Evolutionary conservation across 2,797 vertebrate genomes (phyloP).

Genomic region (Harpagifer antarcticus): DNA sequence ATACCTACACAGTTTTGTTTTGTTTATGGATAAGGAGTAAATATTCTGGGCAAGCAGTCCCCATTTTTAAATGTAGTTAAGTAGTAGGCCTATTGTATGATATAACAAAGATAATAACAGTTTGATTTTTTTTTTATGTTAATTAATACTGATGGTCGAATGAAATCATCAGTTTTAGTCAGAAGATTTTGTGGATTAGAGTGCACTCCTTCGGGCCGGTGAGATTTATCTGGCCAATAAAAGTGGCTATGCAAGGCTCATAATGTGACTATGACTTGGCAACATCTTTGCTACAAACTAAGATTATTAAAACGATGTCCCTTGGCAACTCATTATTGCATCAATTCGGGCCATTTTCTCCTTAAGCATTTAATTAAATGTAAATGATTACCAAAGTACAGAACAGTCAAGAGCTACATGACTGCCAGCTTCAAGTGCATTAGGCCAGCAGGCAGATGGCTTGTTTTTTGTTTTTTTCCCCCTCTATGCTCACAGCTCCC

Average conservation of each 20-base stretch:
- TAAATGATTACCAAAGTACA: conserved; percentile 83
- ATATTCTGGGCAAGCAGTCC: conserved; percentile 3
- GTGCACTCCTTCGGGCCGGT: conserved; percentile 72
- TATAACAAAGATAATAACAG: conserved; percentile 30
- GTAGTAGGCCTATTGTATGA: not conserved
- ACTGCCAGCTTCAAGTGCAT: conserved; percentile 76
- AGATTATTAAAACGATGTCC: conserved; percentile 86
- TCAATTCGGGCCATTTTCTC: conserved; percentile 82
- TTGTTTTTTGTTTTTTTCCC: conserved; percentile 63
- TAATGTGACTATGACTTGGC: conserved; percentile 78
- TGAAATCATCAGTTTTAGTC: conserved; percentile 83
- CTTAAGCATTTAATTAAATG: conserved; percentile 86
- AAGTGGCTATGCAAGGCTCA: conserved; percentile 69
- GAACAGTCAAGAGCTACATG: conserved; percentile 79
- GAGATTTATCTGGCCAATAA: conserved; percentile 77
- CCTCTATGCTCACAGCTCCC: conserved; percentile 37
- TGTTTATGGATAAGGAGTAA: not conserved
- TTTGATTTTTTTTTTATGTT: conserved; percentile 66
- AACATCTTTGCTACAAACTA: conserved; percentile 85
- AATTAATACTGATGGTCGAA: conserved; percentile 72
- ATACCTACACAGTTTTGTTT: not conserved
- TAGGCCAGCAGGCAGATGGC: conserved; percentile 78
- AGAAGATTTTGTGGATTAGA: conserved; percentile 67
- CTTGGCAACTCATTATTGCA: conserved; percentile 86
- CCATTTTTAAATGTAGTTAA: not conserved